Percentiles rank a stretch among this genome's conserved stretches.
Conservation (phyloP, 2,113 vertebrate genomes). For the Vidua macroura region DNA sequence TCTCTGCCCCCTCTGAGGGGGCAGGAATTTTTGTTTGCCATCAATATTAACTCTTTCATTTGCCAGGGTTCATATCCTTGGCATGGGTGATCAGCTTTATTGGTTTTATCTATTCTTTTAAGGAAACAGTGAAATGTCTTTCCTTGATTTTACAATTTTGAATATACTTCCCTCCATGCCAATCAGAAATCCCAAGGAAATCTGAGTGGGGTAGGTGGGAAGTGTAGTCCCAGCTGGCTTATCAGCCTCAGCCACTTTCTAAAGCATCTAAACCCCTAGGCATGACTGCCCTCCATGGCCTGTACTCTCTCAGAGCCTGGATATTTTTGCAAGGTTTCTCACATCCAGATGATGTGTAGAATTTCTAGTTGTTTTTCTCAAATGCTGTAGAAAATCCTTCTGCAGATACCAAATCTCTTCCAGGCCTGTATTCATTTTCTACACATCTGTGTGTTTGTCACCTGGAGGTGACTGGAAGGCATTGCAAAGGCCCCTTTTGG, state of each 20-base stretch:
- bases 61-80: neutral
- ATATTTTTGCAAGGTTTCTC: neutral
- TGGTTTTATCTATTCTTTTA: neutral
- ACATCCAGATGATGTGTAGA: neutral
- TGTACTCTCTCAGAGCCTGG: neutral
- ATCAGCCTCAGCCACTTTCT: neutral
- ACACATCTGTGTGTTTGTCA: neutral
- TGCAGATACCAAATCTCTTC: neutral
- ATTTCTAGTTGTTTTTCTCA: neutral
- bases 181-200: neutral
- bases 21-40: neutral
- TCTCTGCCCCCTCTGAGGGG: neutral
- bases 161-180: neutral
- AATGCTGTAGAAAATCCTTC: neutral
- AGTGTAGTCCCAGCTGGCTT: neutral
- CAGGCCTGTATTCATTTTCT: neutral
- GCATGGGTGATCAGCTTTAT: neutral
- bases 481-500: neutral
- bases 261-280: neutral
- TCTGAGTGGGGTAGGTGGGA: neutral
- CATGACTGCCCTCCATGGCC: neutral
- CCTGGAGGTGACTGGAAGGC: neutral
- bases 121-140: neutral
- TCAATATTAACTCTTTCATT: neutral
- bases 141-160: neutral